Evolutionary conservation across 2,888 invertebrate species (phyloP), one percentile per base, ranked within the genome.

Genomic region (Cryptocephalus moraei): DNA sequence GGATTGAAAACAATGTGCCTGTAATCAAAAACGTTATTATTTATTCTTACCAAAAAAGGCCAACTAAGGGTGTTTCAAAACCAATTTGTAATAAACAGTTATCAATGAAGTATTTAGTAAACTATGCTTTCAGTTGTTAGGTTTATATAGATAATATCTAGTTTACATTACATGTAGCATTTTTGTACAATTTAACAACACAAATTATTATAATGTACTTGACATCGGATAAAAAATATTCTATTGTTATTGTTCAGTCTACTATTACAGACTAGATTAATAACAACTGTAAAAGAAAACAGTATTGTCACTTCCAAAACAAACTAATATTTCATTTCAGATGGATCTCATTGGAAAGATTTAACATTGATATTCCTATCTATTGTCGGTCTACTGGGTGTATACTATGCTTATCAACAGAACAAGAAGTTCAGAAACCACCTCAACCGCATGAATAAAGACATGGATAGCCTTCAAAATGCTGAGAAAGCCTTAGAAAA

Each of bases 401-500:
- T 88, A 59, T 94, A 91, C 90, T 91, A 91, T 69, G 93, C 91
- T 32, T 84, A 90, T 69, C 82, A 87, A 48, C 92, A 94, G 57
- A 90, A 92, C 65, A 89, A 91, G 63, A 86, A 84, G 63, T 91
- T 91, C 34, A 86, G 90, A 60, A 77, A 78, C 52, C 89, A 96
- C 67, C 77, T 97, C 52, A 82, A 84, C 56, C 82, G 91, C 50
- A 94, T 99, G 92, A 85, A 93, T 67, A 82, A 85, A 55, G 92
- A 95, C 61, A 91, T 95, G 89, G 93, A 93, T 63, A 86, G 89
- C 59, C 76, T 93, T 54, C 84, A 91, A 60, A 86, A 84, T 63
- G 94, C 94, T 1, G 94, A 95, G 71, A 79, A 88, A 62, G 87
- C 89, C 8, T 73, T 95, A 34, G 83, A 85, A 63, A 85, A 88